These are phyloP conservation scores for Drosophila lacertosa DNA, from an alignment of 1,140 invertebrate genomes.

Conservation along the genomic window DNA sequence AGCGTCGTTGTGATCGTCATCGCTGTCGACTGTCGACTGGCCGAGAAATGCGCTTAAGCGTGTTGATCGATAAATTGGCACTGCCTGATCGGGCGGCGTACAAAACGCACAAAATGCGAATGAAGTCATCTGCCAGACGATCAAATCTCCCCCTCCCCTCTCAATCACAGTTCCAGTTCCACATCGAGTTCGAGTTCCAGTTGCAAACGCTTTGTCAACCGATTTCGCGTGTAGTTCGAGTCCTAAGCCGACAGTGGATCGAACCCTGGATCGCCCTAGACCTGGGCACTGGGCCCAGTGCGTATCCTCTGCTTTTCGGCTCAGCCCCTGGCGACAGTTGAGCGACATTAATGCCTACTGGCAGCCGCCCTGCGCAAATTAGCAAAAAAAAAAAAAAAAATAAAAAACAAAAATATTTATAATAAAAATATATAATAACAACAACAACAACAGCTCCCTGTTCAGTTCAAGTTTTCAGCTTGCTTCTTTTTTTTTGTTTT, in stretches of 20 bases:
- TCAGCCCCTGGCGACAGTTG: conserved; percentile 61
- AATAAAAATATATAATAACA: not conserved
- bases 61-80: conserved; percentile 81
- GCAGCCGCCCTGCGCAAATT: conserved; percentile 74
- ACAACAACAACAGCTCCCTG: conserved; percentile 27
- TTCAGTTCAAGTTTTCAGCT: conserved; percentile 45
- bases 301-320: conserved; percentile 4
- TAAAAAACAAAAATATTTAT: not conserved
- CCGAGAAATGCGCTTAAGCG: conserved; percentile 76
- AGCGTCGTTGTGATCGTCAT: conserved; percentile 34
- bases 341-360: conserved; percentile 77
- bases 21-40: conserved; percentile 38
- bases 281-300: conserved; percentile 25
- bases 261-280: conserved; percentile 63
- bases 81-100: conserved; percentile 34
- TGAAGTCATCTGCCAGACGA: conserved; percentile 69
- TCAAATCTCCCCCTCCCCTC: conserved; percentile 10
- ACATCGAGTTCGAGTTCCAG: conserved; percentile 42
- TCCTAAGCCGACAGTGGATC: conserved; percentile 67
- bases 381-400: conserved; percentile 42
- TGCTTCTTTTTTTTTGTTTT: too few species aligned
- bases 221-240: conserved; percentile 74
- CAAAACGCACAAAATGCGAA: conserved; percentile 75
- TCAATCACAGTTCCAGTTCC: conserved; percentile 11
- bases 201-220: conserved; percentile 73